Conservation (phyloP, 2,888 invertebrate genomes). For the Drosophila austrosaltans region DNA sequence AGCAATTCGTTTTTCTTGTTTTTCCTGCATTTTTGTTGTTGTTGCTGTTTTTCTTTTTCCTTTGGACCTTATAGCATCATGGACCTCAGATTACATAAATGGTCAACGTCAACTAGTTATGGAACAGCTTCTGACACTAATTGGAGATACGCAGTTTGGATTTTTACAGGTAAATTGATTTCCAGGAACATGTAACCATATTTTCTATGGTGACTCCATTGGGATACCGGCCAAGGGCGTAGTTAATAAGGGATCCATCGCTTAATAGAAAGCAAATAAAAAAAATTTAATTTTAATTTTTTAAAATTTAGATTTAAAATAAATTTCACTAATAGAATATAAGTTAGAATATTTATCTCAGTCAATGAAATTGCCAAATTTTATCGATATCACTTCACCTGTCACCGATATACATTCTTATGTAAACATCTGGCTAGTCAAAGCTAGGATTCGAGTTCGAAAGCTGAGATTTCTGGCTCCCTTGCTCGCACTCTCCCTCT, state of each 20-base stretch:
- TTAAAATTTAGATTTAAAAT: no score
- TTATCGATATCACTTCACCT: no score
- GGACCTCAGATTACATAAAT: constrained; percentile 36
- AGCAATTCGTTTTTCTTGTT: constrained; percentile 5
- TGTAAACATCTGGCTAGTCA: no score
- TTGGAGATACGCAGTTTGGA: constrained; percentile 24
- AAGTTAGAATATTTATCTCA: no score
- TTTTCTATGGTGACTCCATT: neutral
- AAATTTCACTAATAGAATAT: no score
- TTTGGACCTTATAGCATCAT: neutral
- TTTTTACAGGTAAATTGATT: constrained; percentile 8
- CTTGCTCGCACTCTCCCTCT: no score
- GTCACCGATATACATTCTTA: no score
- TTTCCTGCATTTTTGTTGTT: neutral
- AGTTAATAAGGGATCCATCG: neutral
- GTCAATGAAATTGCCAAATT: no score
- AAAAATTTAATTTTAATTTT: no score
- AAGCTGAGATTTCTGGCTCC: no score
- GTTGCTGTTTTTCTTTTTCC: neutral
- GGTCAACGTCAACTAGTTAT: constrained; percentile 45
- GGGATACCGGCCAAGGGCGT: neutral
- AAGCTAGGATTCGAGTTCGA: no score
- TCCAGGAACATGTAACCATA: constrained; percentile 9
- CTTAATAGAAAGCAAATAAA: no score
- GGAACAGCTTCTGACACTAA: constrained; percentile 43